Percentiles rank a stretch among this genome's conserved stretches.
Conservation (phyloP, 2,888 invertebrate species). For the Callyntrura sp. region DNA sequence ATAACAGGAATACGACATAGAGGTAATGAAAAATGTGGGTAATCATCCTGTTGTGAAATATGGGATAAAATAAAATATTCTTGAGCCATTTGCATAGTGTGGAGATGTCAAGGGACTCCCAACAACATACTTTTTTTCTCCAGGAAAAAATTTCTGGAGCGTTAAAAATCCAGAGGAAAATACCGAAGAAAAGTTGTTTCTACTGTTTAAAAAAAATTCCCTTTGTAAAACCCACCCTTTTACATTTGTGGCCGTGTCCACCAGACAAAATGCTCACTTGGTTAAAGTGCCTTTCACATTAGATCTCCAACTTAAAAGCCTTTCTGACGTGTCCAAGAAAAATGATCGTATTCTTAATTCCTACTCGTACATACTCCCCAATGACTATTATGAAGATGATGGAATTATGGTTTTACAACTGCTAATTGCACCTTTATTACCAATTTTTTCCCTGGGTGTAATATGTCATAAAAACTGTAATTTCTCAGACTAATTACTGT, state of each 20-base stretch:
- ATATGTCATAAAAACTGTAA: conserved; percentile 70
- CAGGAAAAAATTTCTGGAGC: not conserved
- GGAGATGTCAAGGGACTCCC: conserved; percentile 39
- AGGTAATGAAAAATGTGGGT: conserved; percentile 76
- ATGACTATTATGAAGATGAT: conserved; percentile 47
- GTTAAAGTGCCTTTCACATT: not conserved
- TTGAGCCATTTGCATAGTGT: conserved; percentile 53
- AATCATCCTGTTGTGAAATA: conserved; percentile 70
- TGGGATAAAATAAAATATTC: conserved; percentile 53
- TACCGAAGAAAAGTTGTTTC: not conserved
- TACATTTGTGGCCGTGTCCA: not conserved
- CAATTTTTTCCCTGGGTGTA: conserved; percentile 42
- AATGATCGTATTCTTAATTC: conserved; percentile 12
- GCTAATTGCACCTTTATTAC: conserved; percentile 70
- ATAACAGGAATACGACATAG: conserved; percentile 60
- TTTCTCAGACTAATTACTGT: conserved; percentile 67
- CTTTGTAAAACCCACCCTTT: not conserved
- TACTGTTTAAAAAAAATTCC: not conserved
- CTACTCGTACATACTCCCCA: not conserved
- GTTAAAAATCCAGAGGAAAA: conserved; percentile 22
- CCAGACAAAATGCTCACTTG: not conserved
- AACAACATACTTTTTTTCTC: conserved; percentile 11
- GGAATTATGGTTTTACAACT: conserved; percentile 72
- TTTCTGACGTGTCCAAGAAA: conserved; percentile 1
- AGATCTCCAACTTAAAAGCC: not conserved